Percentiles rank a stretch among this genome's conserved stretches.
Conservation (phyloP, 2,888 invertebrate species). For the Agriotes lineatus region DNA sequence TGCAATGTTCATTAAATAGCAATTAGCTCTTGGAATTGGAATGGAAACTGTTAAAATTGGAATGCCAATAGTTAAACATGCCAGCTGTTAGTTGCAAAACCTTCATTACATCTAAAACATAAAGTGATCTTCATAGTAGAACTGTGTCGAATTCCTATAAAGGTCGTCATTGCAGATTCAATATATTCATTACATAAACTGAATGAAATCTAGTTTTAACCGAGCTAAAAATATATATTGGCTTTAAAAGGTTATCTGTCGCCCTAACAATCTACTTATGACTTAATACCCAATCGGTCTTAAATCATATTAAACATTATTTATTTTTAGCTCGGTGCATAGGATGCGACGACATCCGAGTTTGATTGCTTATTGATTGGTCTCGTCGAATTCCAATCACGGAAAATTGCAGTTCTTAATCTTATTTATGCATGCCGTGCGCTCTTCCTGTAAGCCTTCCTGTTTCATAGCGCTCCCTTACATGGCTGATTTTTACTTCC, state of each 20-base stretch:
- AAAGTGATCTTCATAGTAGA: no score
- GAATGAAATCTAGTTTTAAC: no score
- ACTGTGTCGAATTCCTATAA: no score
- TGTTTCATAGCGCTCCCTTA: constrained; percentile 10
- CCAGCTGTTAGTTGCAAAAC: no score
- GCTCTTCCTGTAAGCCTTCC: constrained; percentile 4
- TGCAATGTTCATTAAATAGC: no score
- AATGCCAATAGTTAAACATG: no score
- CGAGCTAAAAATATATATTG: no score
- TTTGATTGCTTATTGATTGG: constrained; percentile 1
- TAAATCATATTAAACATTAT: neutral
- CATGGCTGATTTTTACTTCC: constrained; percentile 18
- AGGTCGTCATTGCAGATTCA: no score
- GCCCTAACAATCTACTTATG: neutral
- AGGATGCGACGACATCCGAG: neutral
- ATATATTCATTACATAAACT: no score
- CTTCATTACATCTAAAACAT: no score
- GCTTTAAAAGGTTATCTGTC: constrained; percentile 3
- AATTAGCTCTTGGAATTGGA: no score
- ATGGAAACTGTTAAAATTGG: no score
- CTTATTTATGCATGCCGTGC: constrained; percentile 8
- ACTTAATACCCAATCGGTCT: neutral
- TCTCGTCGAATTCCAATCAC: constrained; percentile 1
- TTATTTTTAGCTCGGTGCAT: constrained; percentile 3
- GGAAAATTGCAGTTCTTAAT: constrained; percentile 5